Evolutionary conservation across 2,797 vertebrate genomes (phyloP), one percentile per base, ranked within the genome.

Genomic region (Danio aesculapii): DNA sequence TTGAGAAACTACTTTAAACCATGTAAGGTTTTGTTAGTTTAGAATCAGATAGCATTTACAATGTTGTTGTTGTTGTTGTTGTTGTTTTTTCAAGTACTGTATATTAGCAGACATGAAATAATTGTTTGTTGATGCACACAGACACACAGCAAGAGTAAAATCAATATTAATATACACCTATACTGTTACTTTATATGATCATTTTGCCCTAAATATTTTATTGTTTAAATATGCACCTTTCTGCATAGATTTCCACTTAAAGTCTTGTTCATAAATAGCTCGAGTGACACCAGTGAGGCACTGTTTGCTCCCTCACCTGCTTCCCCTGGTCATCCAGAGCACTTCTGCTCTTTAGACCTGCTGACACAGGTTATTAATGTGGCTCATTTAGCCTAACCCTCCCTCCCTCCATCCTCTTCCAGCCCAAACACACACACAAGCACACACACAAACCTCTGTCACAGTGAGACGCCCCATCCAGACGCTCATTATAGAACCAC

Each of bases 361-460:
- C 84, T 85, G 84, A 83, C 83, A 85, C 66, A 44, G 62, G 81
- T 85, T 87, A 85, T 87, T 85, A 85, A 87, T 87, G 86, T 72
- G 79, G 75, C 83, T 87, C 86, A 87, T 87, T 87, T 87, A 87
- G 79, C 71, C 72, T 69, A 74, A 79, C 50, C 78, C 75, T 78
- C 59, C 78, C 75, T 83, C 39, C 53, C 53, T 17, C 43, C 75
- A 21, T 21, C 63, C 57, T 67, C 72, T 57, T 30, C 84, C 57
- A 12, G 41, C 61, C 46, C 21, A 64, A 63, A 30, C 79, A 75
- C 16, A 41, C 62, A 68, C 67, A 83, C 16, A 41, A 49, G 58
- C 67, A 83, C 55, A 19, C 62, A 69, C 0, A 19, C 6, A 41
- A 61, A 43, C 64, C 52, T 75, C 59, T 58, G 12, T 61, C 44